Base-by-base conservation (phyloP, 1,140 invertebrate genomes). In the Gonatopus flavifemur region DNA sequence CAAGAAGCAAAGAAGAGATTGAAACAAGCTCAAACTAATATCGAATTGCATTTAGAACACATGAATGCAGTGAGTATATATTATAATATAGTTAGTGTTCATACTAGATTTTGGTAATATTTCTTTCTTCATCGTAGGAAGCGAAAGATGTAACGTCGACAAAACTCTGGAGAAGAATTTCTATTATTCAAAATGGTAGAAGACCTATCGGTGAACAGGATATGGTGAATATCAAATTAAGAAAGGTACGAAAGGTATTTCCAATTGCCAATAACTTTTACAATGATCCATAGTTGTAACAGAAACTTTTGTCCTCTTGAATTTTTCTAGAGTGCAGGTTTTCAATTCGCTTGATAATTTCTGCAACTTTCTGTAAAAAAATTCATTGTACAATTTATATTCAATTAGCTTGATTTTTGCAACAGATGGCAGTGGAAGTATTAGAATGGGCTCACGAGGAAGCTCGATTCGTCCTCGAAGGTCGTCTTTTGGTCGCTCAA, bases 401-500 rank as follows among this genome's bases (percentile, higher is more conserved):
- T n/a, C n/a, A n/a, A n/a, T n/a, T n/a, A n/a, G n/a, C n/a, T n/a
- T n/a, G n/a, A n/a, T n/a, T n/a, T n/a, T n/a, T n/a, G n/a, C n/a
- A n/a, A n/a, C 59, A 88, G 86, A 90, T 95, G 82, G 93, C 93
- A 42, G 86, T 96, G 40, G 93, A 96, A 68, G 84, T 94, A 1
- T 78, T 96, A 45, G 91, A 94, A 59, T 96, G 94, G 94, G 88
- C 88, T 71, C 91, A 94, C 60, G 93, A 96, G 68, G 89, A 91
- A 72, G 89, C 90, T 2, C 85, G 86, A 65, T 94, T 96, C 67
- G 85, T 91, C 42, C 83, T 94, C 68, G 91, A 94, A 75, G 92
- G 93, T 40, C 87, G 88, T 69, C 80, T 96, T 52, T 79, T 91
- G 37, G 92, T 89, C 67, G 90, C 90, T 16, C 90, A 92, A 70